Percentiles rank a stretch among this genome's conserved stretches.
phyloP scores from a whole-genome alignment of 1,140 invertebrate genomes.

The Pseudomyrmex concolor region DNA sequence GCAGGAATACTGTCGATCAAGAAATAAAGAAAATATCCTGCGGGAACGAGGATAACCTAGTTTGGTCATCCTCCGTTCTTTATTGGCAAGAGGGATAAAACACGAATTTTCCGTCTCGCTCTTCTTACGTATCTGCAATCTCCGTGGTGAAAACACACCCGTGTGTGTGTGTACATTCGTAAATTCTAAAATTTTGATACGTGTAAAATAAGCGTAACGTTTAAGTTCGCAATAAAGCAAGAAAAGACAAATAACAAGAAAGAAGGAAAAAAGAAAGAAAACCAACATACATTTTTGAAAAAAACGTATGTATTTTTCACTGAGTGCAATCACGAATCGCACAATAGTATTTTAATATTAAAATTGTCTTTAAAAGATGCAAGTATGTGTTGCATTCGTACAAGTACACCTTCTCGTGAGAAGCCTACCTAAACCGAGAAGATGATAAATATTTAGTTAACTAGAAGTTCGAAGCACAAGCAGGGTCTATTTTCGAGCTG shows the following conservation, averaged over 20 bases:
- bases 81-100: background rate
- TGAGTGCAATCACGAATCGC: background rate
- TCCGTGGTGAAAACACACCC: background rate
- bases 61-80: constrained; percentile 4
- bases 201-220: too few species aligned
- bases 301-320: background rate
- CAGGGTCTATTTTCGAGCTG: constrained; percentile 1
- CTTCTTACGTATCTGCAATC: background rate
- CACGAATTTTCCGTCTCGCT: background rate
- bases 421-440: background rate
- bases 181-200: too few species aligned
- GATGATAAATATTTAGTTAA: constrained; percentile 18
- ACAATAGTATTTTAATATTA: background rate
- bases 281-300: background rate
- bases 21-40: background rate
- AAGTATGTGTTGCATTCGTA: background rate
- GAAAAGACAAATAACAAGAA: background rate
- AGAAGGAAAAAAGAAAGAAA: background rate
- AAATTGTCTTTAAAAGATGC: background rate
- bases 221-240: too few species aligned
- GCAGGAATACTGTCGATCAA: constrained; percentile 1
- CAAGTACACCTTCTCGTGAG: background rate
- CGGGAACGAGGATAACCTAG: constrained; percentile 26
- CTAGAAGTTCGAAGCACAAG: background rate
- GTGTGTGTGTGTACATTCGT: background rate